A percentile compares a stretch with the other conserved stretches of the same genome.
These are phyloP conservation scores for Ranitomeya imitator DNA, from an alignment of 2,113 vertebrate genomes.

Conservation along the genomic window DNA sequence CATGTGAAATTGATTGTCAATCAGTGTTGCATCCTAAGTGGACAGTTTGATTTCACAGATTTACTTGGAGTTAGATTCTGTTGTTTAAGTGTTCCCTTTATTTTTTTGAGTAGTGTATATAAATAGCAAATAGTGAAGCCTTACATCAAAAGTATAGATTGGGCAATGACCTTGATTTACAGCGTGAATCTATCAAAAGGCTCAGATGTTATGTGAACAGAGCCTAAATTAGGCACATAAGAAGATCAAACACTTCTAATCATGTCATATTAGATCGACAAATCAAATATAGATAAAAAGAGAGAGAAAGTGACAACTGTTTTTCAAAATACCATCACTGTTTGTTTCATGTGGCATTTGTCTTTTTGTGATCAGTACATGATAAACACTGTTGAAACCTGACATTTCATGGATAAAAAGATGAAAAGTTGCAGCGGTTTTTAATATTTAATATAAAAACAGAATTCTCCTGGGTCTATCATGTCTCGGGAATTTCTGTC, in stretches of 20 bases:
- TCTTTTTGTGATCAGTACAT: slow-evolving; percentile 44
- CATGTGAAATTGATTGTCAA: no score
- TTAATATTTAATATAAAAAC: slow-evolving; percentile 49
- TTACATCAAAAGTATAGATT: no score
- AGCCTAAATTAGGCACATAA: not conserved
- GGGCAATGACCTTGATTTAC: no score
- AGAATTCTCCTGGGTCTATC: slow-evolving; percentile 1
- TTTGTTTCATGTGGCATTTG: slow-evolving; percentile 51
- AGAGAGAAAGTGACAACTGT: slow-evolving; percentile 4
- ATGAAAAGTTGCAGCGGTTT: not conserved
- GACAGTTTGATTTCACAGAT: no score
- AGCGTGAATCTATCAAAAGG: no score
- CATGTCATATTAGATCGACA: not conserved
- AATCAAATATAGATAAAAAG: slow-evolving; percentile 21
- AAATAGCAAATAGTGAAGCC: no score
- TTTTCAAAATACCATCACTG: slow-evolving; percentile 17
- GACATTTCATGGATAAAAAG: slow-evolving; percentile 41
- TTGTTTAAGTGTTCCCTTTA: no score
- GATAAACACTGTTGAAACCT: slow-evolving; percentile 26
- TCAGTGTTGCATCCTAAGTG: no score
- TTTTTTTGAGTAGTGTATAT: no score
- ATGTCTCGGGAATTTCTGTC: slow-evolving; percentile 13
- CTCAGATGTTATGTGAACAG: no score
- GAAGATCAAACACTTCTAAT: not conserved
- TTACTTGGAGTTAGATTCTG: no score